A percentile compares a stretch with the other conserved stretches of the same genome.
These are phyloP conservation scores for Dolomedes plantarius DNA, from an alignment of 2,888 invertebrate species.

Conservation along the genomic window DNA sequence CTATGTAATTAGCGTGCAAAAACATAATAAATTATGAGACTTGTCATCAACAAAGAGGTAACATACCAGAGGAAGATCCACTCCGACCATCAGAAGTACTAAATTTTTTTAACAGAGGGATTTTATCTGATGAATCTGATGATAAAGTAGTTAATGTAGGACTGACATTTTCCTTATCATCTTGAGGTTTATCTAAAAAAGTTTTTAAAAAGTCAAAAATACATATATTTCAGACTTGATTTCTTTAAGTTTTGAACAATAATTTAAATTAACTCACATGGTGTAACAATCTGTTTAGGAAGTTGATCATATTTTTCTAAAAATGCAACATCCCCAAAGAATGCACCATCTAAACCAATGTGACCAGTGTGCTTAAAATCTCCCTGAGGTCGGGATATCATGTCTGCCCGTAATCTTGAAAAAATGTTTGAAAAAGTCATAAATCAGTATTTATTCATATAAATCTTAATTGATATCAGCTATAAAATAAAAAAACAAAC, in stretches of 20 bases:
- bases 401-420: constrained; percentile 85
- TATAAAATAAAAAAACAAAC: neutral
- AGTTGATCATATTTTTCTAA: constrained; percentile 84
- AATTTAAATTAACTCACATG: constrained; percentile 78
- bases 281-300: constrained; percentile 91
- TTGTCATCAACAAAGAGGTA: too few species aligned
- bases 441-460: too few species aligned
- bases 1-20: too few species aligned
- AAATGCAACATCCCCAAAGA: constrained; percentile 94
- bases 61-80: constrained; percentile 74
- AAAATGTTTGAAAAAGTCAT: too few species aligned
- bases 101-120: constrained; percentile 76
- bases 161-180: constrained; percentile 79
- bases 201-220: neutral
- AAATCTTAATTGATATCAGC: neutral
- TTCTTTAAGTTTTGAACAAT: too few species aligned
- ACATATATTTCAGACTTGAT: too few species aligned
- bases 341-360: constrained; percentile 96
- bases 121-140: constrained; percentile 77
- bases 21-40: too few species aligned
- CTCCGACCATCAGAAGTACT: constrained; percentile 73
- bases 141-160: constrained; percentile 73
- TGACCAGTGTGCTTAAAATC: constrained; percentile 97
- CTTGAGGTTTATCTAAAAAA: constrained; percentile 86
- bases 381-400: constrained; percentile 98